Evolutionary conservation across 2,797 vertebrate genomes (phyloP).

Genomic region (Leptoclinus maculatus): DNA sequence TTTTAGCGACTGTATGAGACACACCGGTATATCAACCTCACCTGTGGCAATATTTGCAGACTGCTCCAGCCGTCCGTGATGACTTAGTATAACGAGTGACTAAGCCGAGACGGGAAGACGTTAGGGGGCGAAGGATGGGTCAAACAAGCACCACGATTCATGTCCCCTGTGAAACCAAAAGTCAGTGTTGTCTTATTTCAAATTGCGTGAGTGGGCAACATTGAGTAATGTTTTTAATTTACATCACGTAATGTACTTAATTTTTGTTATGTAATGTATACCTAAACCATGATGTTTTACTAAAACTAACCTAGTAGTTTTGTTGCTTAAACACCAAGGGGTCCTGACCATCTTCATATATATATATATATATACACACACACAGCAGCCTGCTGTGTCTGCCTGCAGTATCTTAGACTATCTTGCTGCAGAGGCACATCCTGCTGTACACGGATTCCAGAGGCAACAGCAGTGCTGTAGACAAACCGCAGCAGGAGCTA

Average conservation of each 20-base stretch:
- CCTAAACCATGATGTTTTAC: neutral
- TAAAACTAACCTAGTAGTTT: neutral
- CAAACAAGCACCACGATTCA: neutral
- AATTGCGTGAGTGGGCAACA: neutral
- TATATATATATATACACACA: too few relatives aligned
- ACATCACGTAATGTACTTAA: neutral
- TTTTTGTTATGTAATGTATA: neutral
- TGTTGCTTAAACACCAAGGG: neutral
- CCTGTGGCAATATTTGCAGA: neutral
- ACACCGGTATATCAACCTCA: neutral
- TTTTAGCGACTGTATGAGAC: neutral
- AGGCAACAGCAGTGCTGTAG: constrained; percentile 30
- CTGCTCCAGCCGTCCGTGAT: neutral
- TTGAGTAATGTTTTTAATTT: neutral
- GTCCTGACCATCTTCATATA: neutral
- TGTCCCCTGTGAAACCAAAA: neutral
- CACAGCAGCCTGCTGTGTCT: neutral
- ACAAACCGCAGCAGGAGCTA: constrained; percentile 43
- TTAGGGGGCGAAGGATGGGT: too few relatives aligned
- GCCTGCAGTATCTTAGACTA: constrained; percentile 7
- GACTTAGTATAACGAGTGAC: neutral
- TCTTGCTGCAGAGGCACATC: constrained; percentile 31
- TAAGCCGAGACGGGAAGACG: neutral
- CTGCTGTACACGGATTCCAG: constrained; percentile 15
- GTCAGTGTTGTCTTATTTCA: neutral